Base-by-base conservation (phyloP, 2,888 invertebrate species). In the Ypsolopha scabrella region DNA sequence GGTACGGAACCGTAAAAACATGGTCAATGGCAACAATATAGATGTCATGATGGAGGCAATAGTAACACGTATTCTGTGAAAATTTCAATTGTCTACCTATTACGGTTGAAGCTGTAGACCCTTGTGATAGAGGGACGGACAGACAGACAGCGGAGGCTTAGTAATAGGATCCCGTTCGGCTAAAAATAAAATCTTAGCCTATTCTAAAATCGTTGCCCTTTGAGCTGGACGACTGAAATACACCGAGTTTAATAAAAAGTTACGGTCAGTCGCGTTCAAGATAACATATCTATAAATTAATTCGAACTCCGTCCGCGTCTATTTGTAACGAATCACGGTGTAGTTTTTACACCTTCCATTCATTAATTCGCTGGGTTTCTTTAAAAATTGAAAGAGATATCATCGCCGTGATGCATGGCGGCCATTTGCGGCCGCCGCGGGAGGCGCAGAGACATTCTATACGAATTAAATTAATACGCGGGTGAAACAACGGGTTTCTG, bases 361-460 rank as follows among this genome's bases (percentile, higher is more conserved):
- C 79, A 80, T 80, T 79, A 80, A 82, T 81, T 76, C 68, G 69
- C 69, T 70, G 74, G 60, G 63, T 71, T 68, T 72, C 68, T 80
- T 77, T 75, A 75, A 75, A 80, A 80, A 77, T 78, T 81, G 79
- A 86, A 82, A 80, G 78, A 85, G 86, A 86, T 85, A 85, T 82
- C 85, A 85, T 85, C 85, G 72, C 62, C 62, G 73, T 85, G 86
- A 86, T 85, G 81, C 75, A 83, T 83, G 67, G 76, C 70, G 68
- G 72, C 78, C 81, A 86, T 86, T 86, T 80, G 82, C 83, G 71
- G 76, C 65, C 79, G 68, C 77, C 59, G 72, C 77, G 74, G 82
- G 85, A 78, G 67, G 72, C 72, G 43, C 63, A 65, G 68, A 75
- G 75, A 79, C 77, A 77, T 80, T 76, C 78, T 72, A 81, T 80